Base-by-base conservation (phyloP, 2,888 invertebrate genomes). In the Synanthedon myopaeformis region DNA sequence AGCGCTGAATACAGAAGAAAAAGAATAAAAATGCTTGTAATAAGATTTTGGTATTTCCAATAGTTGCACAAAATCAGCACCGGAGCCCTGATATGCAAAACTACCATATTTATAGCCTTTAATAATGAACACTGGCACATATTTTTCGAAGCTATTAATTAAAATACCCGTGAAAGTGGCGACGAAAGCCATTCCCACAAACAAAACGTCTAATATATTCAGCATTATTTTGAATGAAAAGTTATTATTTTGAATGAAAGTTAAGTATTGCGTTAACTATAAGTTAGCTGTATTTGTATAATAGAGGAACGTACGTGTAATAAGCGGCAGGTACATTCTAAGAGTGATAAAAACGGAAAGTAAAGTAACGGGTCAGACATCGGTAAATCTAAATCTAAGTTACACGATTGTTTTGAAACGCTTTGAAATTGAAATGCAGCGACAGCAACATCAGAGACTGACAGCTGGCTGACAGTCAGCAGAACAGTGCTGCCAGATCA, bases 11-110 rank as follows among this genome's bases (percentile, higher is more conserved):
- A 91, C 60, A 1, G 90, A 82, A 0, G 94, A 92, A 67, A 92
- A 92, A 5, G 91, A 69, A 72, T 96, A 96, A 70, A 95, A 96
- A 78, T 96, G 96, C 63, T 84, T 89, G 67, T 95, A 96, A 89
- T 92, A 94, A 51, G 92, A 88, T 77, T 95, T 96, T 0, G 95
- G 95, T 50, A 95, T 87, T 74, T 94, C 93, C 14, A 91, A 75
- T 52, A 79, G 65, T 58, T 79, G 73, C n/a, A 87, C 62, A 57
- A 74, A 86, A 63, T 78, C 75, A 0, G 82, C 86, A 12, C 79
- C 82, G 14, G 80, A 70, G 1, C 89, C 89, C 64, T 89, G 89
- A 59, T 90, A 89, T 0, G 90, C 89, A 64, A 91, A 92, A 76
- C 94, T 94, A 12, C 95, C 95, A 76, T 93, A 94, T 23, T 91